Evolutionary conservation across 1,140 invertebrate genomes (phyloP).

Genomic region (Drosophila neocordata): DNA sequence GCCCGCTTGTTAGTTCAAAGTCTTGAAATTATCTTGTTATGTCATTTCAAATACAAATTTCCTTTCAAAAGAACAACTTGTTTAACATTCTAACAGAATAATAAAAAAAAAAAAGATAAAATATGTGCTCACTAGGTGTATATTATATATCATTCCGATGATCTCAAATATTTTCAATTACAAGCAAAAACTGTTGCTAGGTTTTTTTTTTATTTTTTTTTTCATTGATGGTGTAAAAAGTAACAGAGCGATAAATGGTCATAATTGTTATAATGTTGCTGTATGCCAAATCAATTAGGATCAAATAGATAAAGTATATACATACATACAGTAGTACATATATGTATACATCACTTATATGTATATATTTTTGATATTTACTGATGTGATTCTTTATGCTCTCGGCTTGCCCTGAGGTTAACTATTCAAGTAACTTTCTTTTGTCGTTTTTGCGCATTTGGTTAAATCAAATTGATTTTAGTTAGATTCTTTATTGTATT

Average conservation of each 20-base stretch:
- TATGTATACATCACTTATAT: not conserved
- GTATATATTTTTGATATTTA: no score
- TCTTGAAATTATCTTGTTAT: no score
- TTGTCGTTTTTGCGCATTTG: constrained; percentile 48
- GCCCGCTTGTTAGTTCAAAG: no score
- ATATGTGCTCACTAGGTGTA: no score
- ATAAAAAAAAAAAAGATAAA: no score
- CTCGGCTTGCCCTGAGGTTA: no score
- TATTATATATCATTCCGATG: not conserved
- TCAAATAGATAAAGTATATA: not conserved
- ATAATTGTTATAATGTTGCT: constrained; percentile 2
- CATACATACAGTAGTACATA: not conserved
- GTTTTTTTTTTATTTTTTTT: not conserved
- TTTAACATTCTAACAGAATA: not conserved
- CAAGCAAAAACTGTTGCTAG: not conserved
- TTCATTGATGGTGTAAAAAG: constrained; percentile 3
- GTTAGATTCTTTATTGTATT: constrained; percentile 67
- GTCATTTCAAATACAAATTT: no score
- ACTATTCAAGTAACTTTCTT: constrained; percentile 2
- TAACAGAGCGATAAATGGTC: constrained; percentile 12
- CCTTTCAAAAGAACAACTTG: no score
- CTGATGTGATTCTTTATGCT: not conserved
- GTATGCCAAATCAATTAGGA: constrained; percentile 14
- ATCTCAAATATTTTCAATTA: constrained; percentile 23
- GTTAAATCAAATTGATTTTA: constrained; percentile 71